Evolutionary conservation across 2,888 invertebrate species (phyloP).

Genomic region (Zhuqinia jingwanae): DNA sequence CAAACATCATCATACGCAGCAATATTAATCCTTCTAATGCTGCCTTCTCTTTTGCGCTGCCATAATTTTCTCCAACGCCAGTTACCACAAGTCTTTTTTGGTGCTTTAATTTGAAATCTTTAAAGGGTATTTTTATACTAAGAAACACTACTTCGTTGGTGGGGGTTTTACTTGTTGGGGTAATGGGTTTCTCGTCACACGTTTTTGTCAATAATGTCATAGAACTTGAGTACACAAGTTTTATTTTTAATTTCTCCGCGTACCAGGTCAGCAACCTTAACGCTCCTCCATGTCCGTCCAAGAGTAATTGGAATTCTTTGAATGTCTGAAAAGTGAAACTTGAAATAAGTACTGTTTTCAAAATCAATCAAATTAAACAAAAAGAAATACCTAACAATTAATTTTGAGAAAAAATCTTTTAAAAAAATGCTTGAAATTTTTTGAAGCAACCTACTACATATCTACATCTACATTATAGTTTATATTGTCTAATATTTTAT

Average conservation of each 20-base stretch:
- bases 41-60: background rate
- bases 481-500: too few species aligned
- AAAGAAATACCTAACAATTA: background rate
- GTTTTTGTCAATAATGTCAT: too few species aligned
- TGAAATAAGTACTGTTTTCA: background rate
- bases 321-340: background rate
- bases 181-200: too few species aligned
- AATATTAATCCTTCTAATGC: background rate
- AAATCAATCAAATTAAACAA: background rate
- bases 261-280: background rate
- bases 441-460: too few species aligned
- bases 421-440: too few species aligned
- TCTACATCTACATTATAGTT: too few species aligned
- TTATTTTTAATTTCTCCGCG: background rate
- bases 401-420: background rate
- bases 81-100: background rate
- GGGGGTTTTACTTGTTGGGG: background rate
- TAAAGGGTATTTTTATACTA: background rate
- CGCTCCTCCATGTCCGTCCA: background rate
- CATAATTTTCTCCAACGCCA: background rate
- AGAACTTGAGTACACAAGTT: background rate
- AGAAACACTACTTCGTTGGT: background rate
- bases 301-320: background rate
- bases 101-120: background rate
- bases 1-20: background rate